phyloP scores from a whole-genome alignment of 2,888 invertebrate genomes.

The Diaperis boleti region DNA sequence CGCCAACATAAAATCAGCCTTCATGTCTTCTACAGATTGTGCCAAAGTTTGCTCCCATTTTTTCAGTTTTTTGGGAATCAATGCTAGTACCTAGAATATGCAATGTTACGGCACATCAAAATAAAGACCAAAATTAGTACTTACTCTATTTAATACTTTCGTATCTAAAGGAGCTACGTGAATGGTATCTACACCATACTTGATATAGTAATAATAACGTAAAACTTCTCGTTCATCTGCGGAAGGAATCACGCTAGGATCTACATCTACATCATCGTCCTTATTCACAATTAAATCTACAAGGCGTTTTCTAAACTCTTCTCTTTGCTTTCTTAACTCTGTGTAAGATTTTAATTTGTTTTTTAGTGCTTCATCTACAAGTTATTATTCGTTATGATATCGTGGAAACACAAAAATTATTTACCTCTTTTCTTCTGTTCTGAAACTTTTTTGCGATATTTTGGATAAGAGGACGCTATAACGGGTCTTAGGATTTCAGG shows the following conservation, averaged over 20 bases:
- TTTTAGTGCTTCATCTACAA: slow-evolving; percentile 65
- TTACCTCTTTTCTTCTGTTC: slow-evolving; percentile 62
- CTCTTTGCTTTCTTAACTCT: slow-evolving; percentile 78
- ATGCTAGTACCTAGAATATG: slow-evolving; percentile 69
- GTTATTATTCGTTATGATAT: no score
- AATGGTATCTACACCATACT: slow-evolving; percentile 90
- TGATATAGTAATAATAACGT: slow-evolving; percentile 91
- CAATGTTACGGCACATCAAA: slow-evolving; percentile 1
- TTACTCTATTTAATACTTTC: slow-evolving; percentile 75
- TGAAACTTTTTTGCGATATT: slow-evolving; percentile 60
- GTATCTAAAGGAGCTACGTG: slow-evolving; percentile 88
- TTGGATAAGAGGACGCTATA: slow-evolving; percentile 61
- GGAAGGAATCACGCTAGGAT: slow-evolving; percentile 69
- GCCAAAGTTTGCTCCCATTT: slow-evolving; percentile 73
- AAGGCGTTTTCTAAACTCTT: slow-evolving; percentile 84
- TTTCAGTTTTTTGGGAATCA: slow-evolving; percentile 74
- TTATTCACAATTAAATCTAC: slow-evolving; percentile 79
- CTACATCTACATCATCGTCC: slow-evolving; percentile 67
- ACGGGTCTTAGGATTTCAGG: slow-evolving; percentile 69
- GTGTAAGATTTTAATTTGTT: slow-evolving; percentile 73
- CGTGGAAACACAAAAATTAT: no score
- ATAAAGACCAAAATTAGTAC: neutral
- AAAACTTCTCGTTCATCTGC: slow-evolving; percentile 77
- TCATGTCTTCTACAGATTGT: slow-evolving; percentile 80
- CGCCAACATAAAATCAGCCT: slow-evolving; percentile 86